Percentiles rank a stretch among this genome's conserved stretches.
phyloP scores from a whole-genome alignment of 2,888 invertebrate genomes.

The Pseudoips prasinana region DNA sequence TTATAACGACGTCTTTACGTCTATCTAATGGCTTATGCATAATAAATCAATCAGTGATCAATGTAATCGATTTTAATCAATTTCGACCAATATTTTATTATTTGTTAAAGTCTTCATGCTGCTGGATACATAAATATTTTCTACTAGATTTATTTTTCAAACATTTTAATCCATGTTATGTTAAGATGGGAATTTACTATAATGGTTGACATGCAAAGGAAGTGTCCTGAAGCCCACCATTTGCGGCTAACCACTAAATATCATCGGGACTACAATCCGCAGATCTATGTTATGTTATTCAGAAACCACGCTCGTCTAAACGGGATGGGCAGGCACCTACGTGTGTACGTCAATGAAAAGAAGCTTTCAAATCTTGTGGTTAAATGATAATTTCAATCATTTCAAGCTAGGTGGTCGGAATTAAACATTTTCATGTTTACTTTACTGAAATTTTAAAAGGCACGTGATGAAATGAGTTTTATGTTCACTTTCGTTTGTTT shows the following conservation, averaged over 20 bases:
- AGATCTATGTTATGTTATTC: constrained; percentile 42
- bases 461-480: constrained; percentile 11
- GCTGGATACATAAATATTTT: no score
- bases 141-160: no score
- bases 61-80: no score
- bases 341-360: constrained; percentile 26
- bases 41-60: no score
- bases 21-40: no score
- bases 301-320: constrained; percentile 42
- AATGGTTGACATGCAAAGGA: constrained; percentile 50
- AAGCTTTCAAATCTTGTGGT: constrained; percentile 25
- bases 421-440: constrained; percentile 18
- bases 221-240: constrained; percentile 46
- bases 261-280: constrained; percentile 41
- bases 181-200: no score
- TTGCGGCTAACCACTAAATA: constrained; percentile 64
- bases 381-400: constrained; percentile 21
- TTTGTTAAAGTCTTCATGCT: no score
- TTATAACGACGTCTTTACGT: no score
- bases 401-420: constrained; percentile 11
- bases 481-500: background rate
- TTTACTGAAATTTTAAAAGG: constrained; percentile 20
- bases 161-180: no score
- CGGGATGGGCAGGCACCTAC: constrained; percentile 19
- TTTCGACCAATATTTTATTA: no score